Evolutionary conservation across 2,113 vertebrate species (phyloP), one percentile per base, ranked within the genome.

Genomic region (Caranx ignobilis): DNA sequence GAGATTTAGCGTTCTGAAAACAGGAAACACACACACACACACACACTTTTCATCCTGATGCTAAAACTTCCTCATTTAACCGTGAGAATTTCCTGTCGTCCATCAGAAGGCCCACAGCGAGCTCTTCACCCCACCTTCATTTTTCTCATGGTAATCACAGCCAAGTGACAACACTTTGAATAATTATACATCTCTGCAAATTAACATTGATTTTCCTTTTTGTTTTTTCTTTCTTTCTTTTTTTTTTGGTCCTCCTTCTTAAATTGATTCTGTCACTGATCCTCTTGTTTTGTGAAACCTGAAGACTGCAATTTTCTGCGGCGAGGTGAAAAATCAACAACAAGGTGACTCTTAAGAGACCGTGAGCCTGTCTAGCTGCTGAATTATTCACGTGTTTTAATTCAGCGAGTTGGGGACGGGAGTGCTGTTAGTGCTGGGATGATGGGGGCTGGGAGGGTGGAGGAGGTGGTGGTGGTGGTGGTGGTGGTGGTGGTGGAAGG

Each of bases 331-430:
- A 83, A 83, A 73, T 77, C 71, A 75, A 72, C 79, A 90, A 92
- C 88, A 92, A 90, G 90, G 90, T 91, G 89, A 93, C 89, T 90
- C 83, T 77, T 84, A 63, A 84, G 85, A 84, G 72, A 65, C 79
- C 31, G 41, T 60, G 65, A 3, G 76, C 56, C 71, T 64, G 75
- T 87, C 83, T 69, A 41, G 85, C 74, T 84, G 71, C 85, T 89
- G 81, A 88, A 88, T 91, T 79, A 91, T 91, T 88, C 83, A 90
- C 86, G n/a, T 75, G 79, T 85, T 89, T 93, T 91, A 88, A 91
- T 89, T 89, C 76, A 62, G 76, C 4, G 11, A 65, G 78, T 63
- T 79, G 73, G 52, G 71, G 70, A 71, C 15, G 55, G 66, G 70
- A 31, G 63, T 43, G 70, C 79, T 16, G 76, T 59, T 47, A 62